Evolutionary conservation across 2,797 vertebrate species (phyloP), one percentile per base, ranked within the genome.

Genomic region (Arrhamphus sclerolepis): DNA sequence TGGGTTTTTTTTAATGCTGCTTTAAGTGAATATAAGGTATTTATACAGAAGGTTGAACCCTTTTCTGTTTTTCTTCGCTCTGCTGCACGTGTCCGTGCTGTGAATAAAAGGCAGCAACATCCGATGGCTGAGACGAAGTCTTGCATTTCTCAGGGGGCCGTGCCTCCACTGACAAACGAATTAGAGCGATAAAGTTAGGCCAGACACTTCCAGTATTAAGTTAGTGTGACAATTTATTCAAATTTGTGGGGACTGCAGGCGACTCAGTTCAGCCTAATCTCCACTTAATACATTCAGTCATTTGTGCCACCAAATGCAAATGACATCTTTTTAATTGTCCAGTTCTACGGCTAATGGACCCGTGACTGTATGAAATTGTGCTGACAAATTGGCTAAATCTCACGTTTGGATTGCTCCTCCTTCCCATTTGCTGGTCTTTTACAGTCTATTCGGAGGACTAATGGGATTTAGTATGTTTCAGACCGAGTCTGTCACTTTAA

Each of bases 401-500:
- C 2, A 68, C 43, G 55, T 56, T 47, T 5, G 57, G 16, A 26
- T 41, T 53, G 63, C 6, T 0, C 65, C 29, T 60, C 5, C 3
- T 5, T 31, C 47, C 26, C 7, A 46, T 22, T 46, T n/a, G 21
- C 16, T 1, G 13, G n/a, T 6, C 16, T 29, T 49, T 39, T 4
- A 24, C 13, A n/a, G 56, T 50, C 39, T 34, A n/a, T 38, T 70
- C 20, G 55, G 42, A 1, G 1, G 11, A 16, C 2, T 31, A 24
- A 3, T 9, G 21, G 47, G 48, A 18, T 68, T 57, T 41, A 52
- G 58, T 50, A 57, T 38, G n/a, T n/a, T 41, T 11, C n/a, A 60
- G 34, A 63, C n/a, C 3, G 40, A 6, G 1, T 28, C 3, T 0
- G 7, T 28, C 22, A 46, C 21, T 24, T 7, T 14, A 62, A 17